A percentile compares a stretch with the other conserved stretches of the same genome.
Conservation (phyloP, 2,888 invertebrate genomes). For the Dasypolia templi region DNA sequence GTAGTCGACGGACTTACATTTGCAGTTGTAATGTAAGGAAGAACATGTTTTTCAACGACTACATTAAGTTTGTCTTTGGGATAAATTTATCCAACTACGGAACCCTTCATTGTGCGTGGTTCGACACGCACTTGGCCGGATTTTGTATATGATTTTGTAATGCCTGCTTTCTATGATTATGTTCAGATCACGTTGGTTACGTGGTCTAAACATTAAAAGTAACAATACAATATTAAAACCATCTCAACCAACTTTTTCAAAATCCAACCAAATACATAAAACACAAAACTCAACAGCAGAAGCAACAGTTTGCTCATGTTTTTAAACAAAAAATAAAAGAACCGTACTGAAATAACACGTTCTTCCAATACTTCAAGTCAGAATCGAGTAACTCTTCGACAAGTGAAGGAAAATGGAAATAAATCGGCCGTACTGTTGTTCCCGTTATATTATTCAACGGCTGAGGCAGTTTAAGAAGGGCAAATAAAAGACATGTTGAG, state of each 20-base stretch:
- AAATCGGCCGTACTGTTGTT: conserved; percentile 66
- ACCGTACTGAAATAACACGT: conserved; percentile 59
- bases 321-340: conserved; percentile 42
- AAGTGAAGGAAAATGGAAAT: conserved; percentile 70
- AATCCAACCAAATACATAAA: background rate
- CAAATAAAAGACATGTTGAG: conserved; percentile 52
- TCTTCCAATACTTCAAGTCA: conserved; percentile 57
- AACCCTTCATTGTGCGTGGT: no score
- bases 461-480: conserved; percentile 63
- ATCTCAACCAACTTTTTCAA: background rate
- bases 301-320: conserved; percentile 57
- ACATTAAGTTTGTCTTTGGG: no score
- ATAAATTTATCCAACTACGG: no score
- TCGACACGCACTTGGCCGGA: no score
- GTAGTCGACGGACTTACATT: no score
- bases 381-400: conserved; percentile 56
- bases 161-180: background rate
- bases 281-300: conserved; percentile 9
- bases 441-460: conserved; percentile 69
- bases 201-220: background rate
- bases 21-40: no score
- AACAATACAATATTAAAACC: background rate
- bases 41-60: no score
- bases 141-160: background rate
- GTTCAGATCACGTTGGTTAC: background rate